Percentiles rank a stretch among this genome's conserved stretches.
Evolutionary conservation across 2,113 vertebrate species (phyloP).

Genomic region (Sapayoa aenigma): DNA sequence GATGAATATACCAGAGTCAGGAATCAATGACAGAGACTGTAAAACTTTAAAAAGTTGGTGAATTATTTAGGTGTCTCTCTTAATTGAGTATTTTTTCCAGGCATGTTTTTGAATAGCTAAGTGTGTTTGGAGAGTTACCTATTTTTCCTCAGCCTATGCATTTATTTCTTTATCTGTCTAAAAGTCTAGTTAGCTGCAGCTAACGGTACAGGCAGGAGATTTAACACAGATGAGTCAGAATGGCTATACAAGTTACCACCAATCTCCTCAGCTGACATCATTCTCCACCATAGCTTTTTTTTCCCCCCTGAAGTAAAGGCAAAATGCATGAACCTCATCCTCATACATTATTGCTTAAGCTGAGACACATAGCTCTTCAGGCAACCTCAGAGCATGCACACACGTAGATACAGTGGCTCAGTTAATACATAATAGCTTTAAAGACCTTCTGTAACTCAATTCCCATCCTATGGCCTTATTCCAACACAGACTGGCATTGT

Average conservation of each 20-base stretch:
- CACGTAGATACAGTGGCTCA: not conserved
- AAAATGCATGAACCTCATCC: not conserved
- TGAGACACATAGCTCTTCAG: not conserved
- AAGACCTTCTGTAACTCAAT: not conserved
- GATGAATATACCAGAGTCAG: not conserved
- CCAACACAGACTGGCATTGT: not conserved
- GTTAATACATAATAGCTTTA: not conserved
- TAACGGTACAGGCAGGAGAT: not conserved
- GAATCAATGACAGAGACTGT: constrained; percentile 14
- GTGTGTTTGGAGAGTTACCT: not conserved
- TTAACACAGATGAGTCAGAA: not conserved
- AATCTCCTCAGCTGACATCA: not conserved
- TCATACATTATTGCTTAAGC: not conserved
- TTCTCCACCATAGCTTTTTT: not conserved
- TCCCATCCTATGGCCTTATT: not conserved
- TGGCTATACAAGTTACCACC: not conserved
- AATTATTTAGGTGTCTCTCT: constrained; percentile 24
- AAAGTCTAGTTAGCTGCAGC: not conserved
- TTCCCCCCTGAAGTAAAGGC: not conserved
- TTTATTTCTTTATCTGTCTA: not conserved
- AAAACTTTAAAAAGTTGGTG: constrained; percentile 8
- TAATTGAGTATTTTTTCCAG: not conserved
- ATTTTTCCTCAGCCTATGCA: not conserved
- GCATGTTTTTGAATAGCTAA: not conserved
- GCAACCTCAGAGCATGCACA: not conserved